Conservation (phyloP, 2,113 vertebrate genomes). For the Sphaerodactylus townsendi region DNA sequence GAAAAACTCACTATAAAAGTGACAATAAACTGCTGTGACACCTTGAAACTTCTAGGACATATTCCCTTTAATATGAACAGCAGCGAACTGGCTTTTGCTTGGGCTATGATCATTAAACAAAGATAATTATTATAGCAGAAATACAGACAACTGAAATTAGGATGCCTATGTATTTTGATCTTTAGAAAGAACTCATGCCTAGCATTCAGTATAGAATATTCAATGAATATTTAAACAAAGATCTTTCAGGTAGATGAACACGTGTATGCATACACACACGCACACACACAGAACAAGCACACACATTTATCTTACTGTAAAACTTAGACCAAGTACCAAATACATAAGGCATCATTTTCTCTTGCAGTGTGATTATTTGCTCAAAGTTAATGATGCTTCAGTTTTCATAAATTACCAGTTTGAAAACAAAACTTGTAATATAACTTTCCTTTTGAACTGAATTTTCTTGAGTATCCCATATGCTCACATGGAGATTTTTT, state of each 20-base stretch:
- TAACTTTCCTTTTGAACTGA: too few relatives aligned
- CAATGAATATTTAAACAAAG: too few relatives aligned
- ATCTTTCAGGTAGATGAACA: too few relatives aligned
- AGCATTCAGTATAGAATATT: too few relatives aligned
- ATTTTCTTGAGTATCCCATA: too few relatives aligned
- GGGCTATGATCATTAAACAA: not conserved
- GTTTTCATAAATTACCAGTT: too few relatives aligned
- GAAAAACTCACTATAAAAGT: not conserved
- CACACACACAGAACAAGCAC: not conserved
- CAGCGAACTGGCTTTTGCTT: not conserved
- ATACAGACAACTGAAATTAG: not conserved
- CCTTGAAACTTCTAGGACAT: not conserved
- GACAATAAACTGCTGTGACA: conserved; percentile 17
- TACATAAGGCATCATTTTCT: too few relatives aligned
- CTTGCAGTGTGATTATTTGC: too few relatives aligned
- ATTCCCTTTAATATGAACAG: not conserved
- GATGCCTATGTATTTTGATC: not conserved
- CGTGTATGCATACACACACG: too few relatives aligned
- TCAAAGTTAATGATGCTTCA: too few relatives aligned
- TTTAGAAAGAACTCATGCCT: not conserved
- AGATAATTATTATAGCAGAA: not conserved
- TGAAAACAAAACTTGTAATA: too few relatives aligned
- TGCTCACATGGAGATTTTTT: too few relatives aligned
- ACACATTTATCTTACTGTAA: not conserved
- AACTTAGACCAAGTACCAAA: not conserved